Evolutionary conservation across 1,140 invertebrate species (phyloP).

Genomic region (Plutomurus gul): DNA sequence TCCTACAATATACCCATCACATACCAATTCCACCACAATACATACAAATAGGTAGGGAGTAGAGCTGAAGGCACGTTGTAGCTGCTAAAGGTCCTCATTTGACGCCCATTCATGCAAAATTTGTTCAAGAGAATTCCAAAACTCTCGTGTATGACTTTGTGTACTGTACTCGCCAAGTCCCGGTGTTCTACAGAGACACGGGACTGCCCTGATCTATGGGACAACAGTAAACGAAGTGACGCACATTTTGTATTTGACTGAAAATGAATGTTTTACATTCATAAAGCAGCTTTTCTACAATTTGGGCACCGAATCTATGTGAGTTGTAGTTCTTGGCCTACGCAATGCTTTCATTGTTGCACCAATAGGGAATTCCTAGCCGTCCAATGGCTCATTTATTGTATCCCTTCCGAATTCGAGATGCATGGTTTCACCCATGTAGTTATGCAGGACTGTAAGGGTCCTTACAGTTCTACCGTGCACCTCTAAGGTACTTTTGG

Average conservation of each 20-base stretch:
- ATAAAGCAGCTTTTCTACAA: neutral
- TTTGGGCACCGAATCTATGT: neutral
- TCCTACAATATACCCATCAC: neutral
- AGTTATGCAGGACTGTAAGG: no score
- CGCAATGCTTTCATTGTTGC: slow-evolving; percentile 19
- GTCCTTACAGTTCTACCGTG: no score
- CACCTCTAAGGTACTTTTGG: no score
- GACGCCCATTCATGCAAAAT: slow-evolving; percentile 50
- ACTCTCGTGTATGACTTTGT: neutral
- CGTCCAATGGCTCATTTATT: slow-evolving; percentile 32
- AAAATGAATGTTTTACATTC: neutral
- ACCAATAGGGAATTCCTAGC: neutral
- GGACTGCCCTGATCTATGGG: neutral
- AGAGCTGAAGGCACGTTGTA: no score
- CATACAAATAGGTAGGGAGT: neutral
- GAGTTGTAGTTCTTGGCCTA: neutral
- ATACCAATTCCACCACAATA: neutral
- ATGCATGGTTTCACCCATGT: slow-evolving; percentile 1
- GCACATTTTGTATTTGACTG: slow-evolving; percentile 21
- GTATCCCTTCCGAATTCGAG: slow-evolving; percentile 31
- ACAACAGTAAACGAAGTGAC: slow-evolving; percentile 1
- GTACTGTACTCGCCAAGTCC: no score
- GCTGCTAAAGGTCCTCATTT: slow-evolving; percentile 32
- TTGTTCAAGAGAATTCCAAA: slow-evolving; percentile 33
- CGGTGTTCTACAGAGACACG: no score